A percentile compares a stretch with the other conserved stretches of the same genome.
Conservation (phyloP, 2,797 vertebrate genomes). For the Tinamus major region DNA sequence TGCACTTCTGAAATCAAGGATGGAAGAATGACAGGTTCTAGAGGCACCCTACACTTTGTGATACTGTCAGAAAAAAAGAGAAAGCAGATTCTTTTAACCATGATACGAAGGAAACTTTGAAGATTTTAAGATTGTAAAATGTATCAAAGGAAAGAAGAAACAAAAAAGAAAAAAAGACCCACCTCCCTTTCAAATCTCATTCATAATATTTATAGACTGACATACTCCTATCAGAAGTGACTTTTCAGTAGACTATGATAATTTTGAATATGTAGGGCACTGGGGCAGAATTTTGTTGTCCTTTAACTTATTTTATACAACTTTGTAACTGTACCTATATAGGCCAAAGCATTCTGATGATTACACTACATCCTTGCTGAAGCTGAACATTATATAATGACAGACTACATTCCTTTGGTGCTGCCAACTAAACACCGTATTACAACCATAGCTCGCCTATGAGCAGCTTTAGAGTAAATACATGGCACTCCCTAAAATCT, state of each 20-base stretch:
- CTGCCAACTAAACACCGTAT: neutral
- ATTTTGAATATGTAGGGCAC: fast-evolving
- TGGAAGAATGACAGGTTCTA: neutral
- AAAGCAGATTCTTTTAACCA: neutral
- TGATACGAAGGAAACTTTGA: neutral
- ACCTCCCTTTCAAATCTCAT: neutral
- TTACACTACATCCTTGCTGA: neutral
- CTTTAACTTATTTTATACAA: neutral
- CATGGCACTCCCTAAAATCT: fast-evolving
- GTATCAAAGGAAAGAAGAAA: neutral
- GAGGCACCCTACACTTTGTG: neutral
- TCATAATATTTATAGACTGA: neutral
- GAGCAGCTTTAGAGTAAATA: neutral
- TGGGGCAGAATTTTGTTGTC: neutral
- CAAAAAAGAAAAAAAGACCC: neutral
- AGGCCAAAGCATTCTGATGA: neutral
- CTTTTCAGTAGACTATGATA: neutral
- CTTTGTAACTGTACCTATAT: neutral
- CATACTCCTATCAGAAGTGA: neutral
- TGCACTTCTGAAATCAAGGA: neutral
- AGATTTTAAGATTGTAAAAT: neutral
- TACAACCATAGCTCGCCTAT: neutral
- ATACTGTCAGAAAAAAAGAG: neutral
- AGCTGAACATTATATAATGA: neutral
- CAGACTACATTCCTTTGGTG: neutral